Conservation (phyloP, 1,140 invertebrate genomes). For the Andricus grossulariae region DNA sequence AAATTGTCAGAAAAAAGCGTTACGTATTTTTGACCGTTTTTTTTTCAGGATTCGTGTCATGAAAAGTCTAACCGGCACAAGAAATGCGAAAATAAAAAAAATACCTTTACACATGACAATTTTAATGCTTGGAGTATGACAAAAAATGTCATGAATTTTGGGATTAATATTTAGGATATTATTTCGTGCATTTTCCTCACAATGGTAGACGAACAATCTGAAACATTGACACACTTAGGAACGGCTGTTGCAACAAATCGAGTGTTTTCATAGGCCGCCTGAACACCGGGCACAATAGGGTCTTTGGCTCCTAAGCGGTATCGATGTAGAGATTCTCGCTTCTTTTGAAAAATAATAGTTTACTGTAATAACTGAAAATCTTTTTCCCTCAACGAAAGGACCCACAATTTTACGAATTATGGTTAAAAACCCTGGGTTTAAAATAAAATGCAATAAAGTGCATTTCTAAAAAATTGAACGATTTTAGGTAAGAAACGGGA, state of each 20-base stretch:
- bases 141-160: background rate
- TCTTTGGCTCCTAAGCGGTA: constrained; percentile 43
- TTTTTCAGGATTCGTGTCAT: too few species aligned
- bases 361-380: constrained; percentile 37
- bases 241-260: constrained; percentile 67
- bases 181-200: constrained; percentile 31
- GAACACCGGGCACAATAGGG: constrained; percentile 47
- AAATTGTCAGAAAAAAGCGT: too few species aligned
- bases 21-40: too few species aligned
- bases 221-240: constrained; percentile 59
- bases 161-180: constrained; percentile 33
- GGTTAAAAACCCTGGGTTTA: too few species aligned
- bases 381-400: constrained; percentile 3
- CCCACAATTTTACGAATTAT: background rate
- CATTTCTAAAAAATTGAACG: too few species aligned
- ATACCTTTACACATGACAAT: too few species aligned
- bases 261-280: constrained; percentile 68
- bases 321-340: constrained; percentile 39
- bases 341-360: constrained; percentile 40
- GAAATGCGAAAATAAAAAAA: too few species aligned
- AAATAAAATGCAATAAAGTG: too few species aligned
- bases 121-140: background rate
- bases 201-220: constrained; percentile 51
- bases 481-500: too few species aligned
- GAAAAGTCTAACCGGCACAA: too few species aligned